Evolutionary conservation across 2,888 invertebrate species (phyloP).

Genomic region (Kuschelorhynchus macadamiae): DNA sequence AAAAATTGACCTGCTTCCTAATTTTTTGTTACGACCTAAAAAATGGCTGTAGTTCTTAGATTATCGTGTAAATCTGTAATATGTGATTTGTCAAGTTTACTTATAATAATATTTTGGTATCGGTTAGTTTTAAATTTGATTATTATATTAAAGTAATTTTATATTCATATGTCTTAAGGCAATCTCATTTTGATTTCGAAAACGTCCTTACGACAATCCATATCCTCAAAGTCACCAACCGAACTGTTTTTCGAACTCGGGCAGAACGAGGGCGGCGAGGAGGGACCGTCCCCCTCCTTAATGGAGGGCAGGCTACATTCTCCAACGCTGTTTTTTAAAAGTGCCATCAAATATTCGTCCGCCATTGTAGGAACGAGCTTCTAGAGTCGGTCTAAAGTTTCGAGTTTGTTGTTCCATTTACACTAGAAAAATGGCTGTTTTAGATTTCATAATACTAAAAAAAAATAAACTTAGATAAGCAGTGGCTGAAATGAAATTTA

Average conservation of each 20-base stretch:
- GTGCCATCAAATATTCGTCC: constrained; percentile 61
- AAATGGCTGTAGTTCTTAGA: too few species aligned
- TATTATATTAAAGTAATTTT: too few species aligned
- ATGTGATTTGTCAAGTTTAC: too few species aligned
- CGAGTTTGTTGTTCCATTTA: constrained; percentile 35
- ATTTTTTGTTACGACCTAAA: too few species aligned
- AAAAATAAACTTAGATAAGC: too few species aligned
- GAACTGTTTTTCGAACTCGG: constrained; percentile 52
- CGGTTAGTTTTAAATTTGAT: too few species aligned
- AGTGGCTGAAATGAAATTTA: too few species aligned
- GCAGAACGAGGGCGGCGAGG: constrained; percentile 50
- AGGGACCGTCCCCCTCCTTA: constrained; percentile 38
- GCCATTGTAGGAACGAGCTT: constrained; percentile 23
- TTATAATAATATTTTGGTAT: too few species aligned
- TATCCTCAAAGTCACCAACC: constrained; percentile 53
- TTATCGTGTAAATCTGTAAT: too few species aligned
- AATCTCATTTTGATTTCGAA: too few species aligned
- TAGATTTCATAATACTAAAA: not conserved
- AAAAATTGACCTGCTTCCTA: too few species aligned
- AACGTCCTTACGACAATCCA: constrained; percentile 44
- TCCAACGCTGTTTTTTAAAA: constrained; percentile 60
- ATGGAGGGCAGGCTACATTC: constrained; percentile 41
- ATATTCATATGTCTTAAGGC: too few species aligned
- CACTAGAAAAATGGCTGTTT: constrained; percentile 10
- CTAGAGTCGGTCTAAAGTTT: constrained; percentile 4